These are phyloP conservation scores for Eulemur rufifrons DNA, from an alignment of 2,113 vertebrate species.

Conservation along the genomic window DNA sequence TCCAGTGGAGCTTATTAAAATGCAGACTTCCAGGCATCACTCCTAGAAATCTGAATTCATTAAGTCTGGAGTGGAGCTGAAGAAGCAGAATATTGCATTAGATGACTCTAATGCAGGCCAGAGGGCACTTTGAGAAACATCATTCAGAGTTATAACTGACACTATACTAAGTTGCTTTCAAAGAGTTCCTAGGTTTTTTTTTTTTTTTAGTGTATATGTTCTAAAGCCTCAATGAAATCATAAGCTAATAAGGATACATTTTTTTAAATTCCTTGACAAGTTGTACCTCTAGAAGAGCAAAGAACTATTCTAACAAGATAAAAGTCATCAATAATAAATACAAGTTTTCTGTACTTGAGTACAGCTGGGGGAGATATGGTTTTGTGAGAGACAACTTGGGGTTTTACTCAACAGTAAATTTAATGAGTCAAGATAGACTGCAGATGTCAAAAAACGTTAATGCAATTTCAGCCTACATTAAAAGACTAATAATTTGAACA, in stretches of 20 bases:
- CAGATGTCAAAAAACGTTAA: slow-evolving; percentile 24
- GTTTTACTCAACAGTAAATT: slow-evolving; percentile 31
- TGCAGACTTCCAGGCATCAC: not conserved
- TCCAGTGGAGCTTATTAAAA: not conserved
- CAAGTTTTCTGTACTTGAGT: slow-evolving; percentile 13
- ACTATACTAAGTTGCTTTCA: not conserved
- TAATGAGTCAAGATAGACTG: not conserved
- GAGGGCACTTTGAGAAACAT: not conserved
- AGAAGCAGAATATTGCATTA: not conserved
- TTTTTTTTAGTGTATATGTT: not conserved
- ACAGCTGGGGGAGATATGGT: not conserved
- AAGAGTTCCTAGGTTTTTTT: not conserved
- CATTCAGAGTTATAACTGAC: not conserved
- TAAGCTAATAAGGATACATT: not conserved
- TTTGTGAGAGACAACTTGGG: slow-evolving; percentile 7
- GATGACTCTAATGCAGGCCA: not conserved
- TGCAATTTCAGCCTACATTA: not conserved
- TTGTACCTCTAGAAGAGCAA: slow-evolving; percentile 22
- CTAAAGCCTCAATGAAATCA: slow-evolving; percentile 18
- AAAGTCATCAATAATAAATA: slow-evolving; percentile 38
- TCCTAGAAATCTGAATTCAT: slow-evolving; percentile 19
- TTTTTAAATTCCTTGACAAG: slow-evolving; percentile 37
- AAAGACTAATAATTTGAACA: not conserved
- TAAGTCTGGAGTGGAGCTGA: not conserved
- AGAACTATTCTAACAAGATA: slow-evolving; percentile 45